Evolutionary conservation across 2,888 invertebrate species (phyloP).

Genomic region (Flexamia atlantica): DNA sequence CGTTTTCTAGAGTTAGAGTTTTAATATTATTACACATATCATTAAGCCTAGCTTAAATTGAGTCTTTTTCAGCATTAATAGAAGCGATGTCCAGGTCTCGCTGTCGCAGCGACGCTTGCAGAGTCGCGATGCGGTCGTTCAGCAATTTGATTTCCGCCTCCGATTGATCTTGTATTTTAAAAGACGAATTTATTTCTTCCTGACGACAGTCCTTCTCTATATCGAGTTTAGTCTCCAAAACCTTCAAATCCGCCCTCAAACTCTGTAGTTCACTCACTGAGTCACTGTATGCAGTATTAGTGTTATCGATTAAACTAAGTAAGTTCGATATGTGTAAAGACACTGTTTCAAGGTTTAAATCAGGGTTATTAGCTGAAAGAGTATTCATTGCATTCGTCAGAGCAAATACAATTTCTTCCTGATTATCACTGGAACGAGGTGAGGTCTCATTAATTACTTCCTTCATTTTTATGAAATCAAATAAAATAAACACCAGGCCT

Average conservation of each 20-base stretch:
- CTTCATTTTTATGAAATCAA: too few species aligned
- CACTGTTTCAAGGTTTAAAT: too few species aligned
- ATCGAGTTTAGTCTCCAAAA: neutral
- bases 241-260: neutral
- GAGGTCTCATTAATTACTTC: too few species aligned
- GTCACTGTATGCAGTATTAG: too few species aligned
- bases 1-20: neutral
- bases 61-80: neutral
- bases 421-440: too few species aligned
- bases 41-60: neutral
- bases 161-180: conserved; percentile 11
- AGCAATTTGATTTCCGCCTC: neutral
- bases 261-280: conserved; percentile 7
- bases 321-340: too few species aligned
- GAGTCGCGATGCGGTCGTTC: conserved; percentile 11
- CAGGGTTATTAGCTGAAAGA: too few species aligned
- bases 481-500: too few species aligned
- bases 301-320: too few species aligned
- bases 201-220: neutral
- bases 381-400: too few species aligned
- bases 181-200: too few species aligned
- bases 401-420: too few species aligned
- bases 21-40: conserved; percentile 1
- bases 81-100: conserved; percentile 13
- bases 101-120: neutral